phyloP scores from a whole-genome alignment of 2,888 invertebrate genomes.

The Ochropleura plecta region DNA sequence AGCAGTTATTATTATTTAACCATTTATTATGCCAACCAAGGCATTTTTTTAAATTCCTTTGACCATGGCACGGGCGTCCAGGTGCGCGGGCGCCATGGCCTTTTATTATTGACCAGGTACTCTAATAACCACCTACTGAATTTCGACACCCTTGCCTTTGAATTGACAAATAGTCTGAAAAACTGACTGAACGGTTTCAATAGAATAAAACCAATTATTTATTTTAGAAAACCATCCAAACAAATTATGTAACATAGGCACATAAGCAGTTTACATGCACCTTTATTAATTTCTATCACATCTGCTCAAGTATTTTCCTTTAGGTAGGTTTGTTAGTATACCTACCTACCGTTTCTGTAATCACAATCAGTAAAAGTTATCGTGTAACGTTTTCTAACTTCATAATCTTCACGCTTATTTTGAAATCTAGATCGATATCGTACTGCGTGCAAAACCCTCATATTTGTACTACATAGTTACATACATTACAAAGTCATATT shows the following conservation, averaged over 20 bases:
- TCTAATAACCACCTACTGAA: not conserved
- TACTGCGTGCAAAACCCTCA: not conserved
- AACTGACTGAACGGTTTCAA: not conserved
- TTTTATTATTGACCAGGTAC: too few species aligned
- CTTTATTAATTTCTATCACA: not conserved
- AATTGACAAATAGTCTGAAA: not conserved
- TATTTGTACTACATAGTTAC: not conserved
- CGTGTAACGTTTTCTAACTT: slow-evolving; percentile 29
- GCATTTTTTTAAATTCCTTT: too few species aligned
- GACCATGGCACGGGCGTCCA: too few species aligned
- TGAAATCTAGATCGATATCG: slow-evolving; percentile 42
- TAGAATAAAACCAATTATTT: not conserved
- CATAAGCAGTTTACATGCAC: not conserved
- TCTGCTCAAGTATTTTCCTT: not conserved
- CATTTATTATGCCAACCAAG: too few species aligned
- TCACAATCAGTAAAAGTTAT: slow-evolving; percentile 31
- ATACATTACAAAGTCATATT: not conserved
- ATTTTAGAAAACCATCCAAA: not conserved
- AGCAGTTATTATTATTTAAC: too few species aligned
- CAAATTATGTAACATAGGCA: not conserved
- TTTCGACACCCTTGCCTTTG: not conserved
- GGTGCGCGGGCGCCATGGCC: too few species aligned
- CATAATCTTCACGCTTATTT: slow-evolving; percentile 50
- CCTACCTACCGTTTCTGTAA: slow-evolving; percentile 3
- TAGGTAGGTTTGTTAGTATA: not conserved